Evolutionary conservation across 2,113 vertebrate genomes (phyloP), one percentile per base, ranked within the genome.

Genomic region (Erpornis zantholeuca): DNA sequence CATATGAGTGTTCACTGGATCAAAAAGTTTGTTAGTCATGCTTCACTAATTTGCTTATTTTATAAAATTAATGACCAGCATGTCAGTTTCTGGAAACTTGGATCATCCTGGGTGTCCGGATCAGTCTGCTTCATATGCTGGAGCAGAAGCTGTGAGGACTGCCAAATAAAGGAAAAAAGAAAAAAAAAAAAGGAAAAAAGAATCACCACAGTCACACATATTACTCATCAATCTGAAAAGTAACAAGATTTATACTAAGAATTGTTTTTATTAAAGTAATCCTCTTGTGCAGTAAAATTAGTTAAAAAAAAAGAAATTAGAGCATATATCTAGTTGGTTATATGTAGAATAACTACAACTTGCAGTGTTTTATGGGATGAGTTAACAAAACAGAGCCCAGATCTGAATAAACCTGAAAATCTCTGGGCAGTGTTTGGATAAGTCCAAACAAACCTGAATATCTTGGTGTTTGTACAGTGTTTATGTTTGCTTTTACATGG

Each of bases 61-160:
- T 82, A 82, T 72, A 66, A 86, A 93, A 88, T 52, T 88, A 96
- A 86, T 94, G 80, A 80, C 22, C 56, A 78, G 53, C 38, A 49
- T 79, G 94, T 89, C 94, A 90, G 61, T 82, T 95, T 76, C 78
- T 91, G 94, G 90, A 86, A 92, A 90, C 64, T 95, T 91, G 85
- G 89, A 90, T 73, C 31, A 31, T 86, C 61, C 59, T 80, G 76
- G 49, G 54, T 92, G 76, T 90, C 68, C 61, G 8, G 65, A 88
- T 78, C 71, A 78, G 63, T 69, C 68, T 76, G 91, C 35, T 91
- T 84, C 72, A 29, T 64, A 27, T 45, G 61, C 56, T 75, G 71
- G 57, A 95, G 77, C 40, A 70, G 60, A 45, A 80, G 47, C 22
- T 42, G 49, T 49, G 84, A 71, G n/a, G 66, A 44, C 53, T 94